Evolutionary conservation across 2,113 vertebrate genomes (phyloP).

Genomic region (Nyctibius bracteatus): DNA sequence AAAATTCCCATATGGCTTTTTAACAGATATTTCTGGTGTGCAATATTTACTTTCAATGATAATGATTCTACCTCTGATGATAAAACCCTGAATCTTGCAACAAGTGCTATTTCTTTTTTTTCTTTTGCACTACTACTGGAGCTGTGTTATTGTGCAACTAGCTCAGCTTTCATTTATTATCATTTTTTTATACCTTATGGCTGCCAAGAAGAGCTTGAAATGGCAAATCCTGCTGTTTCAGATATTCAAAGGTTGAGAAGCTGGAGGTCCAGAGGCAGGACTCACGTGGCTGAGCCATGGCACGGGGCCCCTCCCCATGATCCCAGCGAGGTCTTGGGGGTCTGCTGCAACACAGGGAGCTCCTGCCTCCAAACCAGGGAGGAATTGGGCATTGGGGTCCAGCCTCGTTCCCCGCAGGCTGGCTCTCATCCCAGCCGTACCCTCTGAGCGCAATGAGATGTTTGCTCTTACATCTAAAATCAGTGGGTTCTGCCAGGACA

Average conservation of each 20-base stretch:
- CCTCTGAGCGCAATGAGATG: accelerated
- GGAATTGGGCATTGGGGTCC: not conserved
- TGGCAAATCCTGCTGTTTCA: not conserved
- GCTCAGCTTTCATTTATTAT: not conserved
- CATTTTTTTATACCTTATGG: not conserved
- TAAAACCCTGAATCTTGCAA: not conserved
- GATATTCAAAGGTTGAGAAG: not conserved
- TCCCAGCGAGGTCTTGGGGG: not conserved
- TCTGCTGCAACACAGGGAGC: accelerated
- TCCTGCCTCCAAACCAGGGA: not conserved
- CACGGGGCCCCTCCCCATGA: accelerated
- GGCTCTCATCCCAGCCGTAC: not conserved
- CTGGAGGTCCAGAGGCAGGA: accelerated
- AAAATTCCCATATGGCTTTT: conserved; percentile 17
- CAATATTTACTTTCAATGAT: conserved; percentile 47
- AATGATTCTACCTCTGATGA: not conserved
- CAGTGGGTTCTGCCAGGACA: accelerated
- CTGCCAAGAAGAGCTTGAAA: not conserved
- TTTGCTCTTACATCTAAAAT: not conserved
- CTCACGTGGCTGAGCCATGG: accelerated
- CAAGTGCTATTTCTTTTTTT: not conserved
- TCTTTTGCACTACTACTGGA: not conserved
- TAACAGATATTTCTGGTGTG: conserved; percentile 10
- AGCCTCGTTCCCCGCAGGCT: accelerated
- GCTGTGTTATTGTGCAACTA: not conserved